Percentiles rank a stretch among this genome's conserved stretches.
Conservation (phyloP, 2,888 invertebrate genomes). For the Platynereis dumerilii region DNA sequence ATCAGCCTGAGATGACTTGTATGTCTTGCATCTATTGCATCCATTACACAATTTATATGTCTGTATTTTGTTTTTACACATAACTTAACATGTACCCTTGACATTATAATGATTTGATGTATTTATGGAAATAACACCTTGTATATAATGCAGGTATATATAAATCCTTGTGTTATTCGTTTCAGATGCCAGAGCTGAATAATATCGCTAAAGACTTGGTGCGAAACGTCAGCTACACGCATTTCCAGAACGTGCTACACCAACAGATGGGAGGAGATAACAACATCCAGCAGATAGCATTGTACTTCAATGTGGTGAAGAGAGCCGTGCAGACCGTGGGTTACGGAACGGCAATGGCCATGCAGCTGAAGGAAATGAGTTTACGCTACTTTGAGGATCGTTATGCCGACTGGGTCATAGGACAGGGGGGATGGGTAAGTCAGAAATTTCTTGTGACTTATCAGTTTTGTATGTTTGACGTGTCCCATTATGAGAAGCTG, state of each 20-base stretch:
- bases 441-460: not conserved
- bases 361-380: conserved; percentile 56
- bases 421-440: conserved; percentile 61
- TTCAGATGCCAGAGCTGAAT: conserved; percentile 27
- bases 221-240: conserved; percentile 49
- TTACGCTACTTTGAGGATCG: conserved; percentile 56
- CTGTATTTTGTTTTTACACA: no score
- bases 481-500: no score
- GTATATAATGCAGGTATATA: no score
- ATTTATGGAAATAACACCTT: no score
- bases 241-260: conserved; percentile 50
- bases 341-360: conserved; percentile 48
- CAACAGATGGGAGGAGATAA: conserved; percentile 48
- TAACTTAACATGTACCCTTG: no score
- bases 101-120: no score
- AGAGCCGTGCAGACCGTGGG: conserved; percentile 52
- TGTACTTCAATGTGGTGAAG: conserved; percentile 55
- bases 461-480: no score
- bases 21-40: no score
- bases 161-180: not conserved
- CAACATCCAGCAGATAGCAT: conserved; percentile 56
- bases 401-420: conserved; percentile 59
- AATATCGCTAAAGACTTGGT: conserved; percentile 40
- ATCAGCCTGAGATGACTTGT: no score
- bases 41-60: no score